Conservation (phyloP, 2,888 invertebrate genomes). For the Rhagonycha lutea region DNA sequence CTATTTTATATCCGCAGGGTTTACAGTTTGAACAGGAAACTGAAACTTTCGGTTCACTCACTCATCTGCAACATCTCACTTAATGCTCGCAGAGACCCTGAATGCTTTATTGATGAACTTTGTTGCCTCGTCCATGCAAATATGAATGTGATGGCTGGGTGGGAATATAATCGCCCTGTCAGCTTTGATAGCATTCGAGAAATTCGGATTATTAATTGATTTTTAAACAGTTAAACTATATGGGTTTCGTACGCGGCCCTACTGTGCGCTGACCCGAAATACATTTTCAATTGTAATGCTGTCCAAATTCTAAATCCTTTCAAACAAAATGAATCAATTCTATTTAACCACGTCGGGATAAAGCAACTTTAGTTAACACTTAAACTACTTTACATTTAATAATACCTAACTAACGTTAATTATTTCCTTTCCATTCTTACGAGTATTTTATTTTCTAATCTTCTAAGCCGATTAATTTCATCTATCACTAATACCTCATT, state of each 20-base stretch:
- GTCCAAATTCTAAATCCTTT: neutral
- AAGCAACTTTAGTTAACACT: neutral
- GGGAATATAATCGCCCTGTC: constrained; percentile 13
- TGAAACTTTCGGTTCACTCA: constrained; percentile 12
- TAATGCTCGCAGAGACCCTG: constrained; percentile 12
- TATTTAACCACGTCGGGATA: neutral
- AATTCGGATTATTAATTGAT: constrained; percentile 23
- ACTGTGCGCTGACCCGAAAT: constrained; percentile 19
- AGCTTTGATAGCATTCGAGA: constrained; percentile 16
- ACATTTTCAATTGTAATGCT: constrained; percentile 14
- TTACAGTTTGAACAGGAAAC: constrained; percentile 18
- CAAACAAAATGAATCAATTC: neutral
- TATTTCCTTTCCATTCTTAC: neutral
- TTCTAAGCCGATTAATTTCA: neutral
- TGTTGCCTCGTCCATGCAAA: constrained; percentile 14
- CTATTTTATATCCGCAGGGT: constrained; percentile 27
- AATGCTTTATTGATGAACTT: constrained; percentile 26
- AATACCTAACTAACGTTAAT: neutral
- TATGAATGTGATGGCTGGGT: constrained; percentile 13
- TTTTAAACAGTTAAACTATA: constrained; percentile 18
- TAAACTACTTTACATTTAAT: neutral
- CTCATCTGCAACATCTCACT: constrained; percentile 22
- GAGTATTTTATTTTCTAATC: neutral
- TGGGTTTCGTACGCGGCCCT: constrained; percentile 1
- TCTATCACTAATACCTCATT: neutral